Evolutionary conservation across 2,113 vertebrate genomes (phyloP).

Genomic region (Odontesthes bonariensis): DNA sequence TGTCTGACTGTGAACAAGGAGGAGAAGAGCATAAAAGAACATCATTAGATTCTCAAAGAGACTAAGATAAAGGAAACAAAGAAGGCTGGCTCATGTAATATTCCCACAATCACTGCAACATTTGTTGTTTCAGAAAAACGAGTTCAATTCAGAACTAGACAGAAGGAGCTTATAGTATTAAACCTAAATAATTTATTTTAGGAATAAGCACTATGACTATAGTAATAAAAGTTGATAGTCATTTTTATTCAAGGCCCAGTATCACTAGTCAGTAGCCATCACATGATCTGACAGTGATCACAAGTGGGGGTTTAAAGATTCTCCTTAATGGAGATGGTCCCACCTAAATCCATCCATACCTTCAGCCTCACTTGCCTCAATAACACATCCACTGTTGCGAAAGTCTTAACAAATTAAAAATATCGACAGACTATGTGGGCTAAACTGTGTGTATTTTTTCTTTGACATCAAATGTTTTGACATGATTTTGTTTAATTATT

Average conservation of each 20-base stretch:
- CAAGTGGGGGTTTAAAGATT: background rate
- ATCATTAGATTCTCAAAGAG: constrained; percentile 72
- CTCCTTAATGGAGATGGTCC: background rate
- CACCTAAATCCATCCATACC: background rate
- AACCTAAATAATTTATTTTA: no score
- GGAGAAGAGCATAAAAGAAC: constrained; percentile 63
- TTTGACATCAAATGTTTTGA: no score
- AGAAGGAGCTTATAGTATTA: no score
- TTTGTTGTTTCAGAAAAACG: constrained; percentile 8
- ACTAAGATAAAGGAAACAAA: constrained; percentile 41
- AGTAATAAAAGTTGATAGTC: no score
- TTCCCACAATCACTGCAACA: background rate
- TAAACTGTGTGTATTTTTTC: no score
- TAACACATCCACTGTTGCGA: no score
- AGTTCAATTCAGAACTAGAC: no score
- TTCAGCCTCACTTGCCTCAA: no score
- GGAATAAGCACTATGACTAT: no score
- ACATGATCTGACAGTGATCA: background rate
- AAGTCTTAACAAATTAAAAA: no score
- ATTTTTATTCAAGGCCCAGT: background rate
- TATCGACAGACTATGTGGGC: no score
- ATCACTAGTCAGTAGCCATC: constrained; percentile 1
- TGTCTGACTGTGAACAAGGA: constrained; percentile 44
- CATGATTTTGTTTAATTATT: no score
- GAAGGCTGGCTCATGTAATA: constrained; percentile 10